Percentiles rank a stretch among this genome's conserved stretches.
phyloP scores from a whole-genome alignment of 2,797 vertebrate genomes.

The Artibeus lituratus region DNA sequence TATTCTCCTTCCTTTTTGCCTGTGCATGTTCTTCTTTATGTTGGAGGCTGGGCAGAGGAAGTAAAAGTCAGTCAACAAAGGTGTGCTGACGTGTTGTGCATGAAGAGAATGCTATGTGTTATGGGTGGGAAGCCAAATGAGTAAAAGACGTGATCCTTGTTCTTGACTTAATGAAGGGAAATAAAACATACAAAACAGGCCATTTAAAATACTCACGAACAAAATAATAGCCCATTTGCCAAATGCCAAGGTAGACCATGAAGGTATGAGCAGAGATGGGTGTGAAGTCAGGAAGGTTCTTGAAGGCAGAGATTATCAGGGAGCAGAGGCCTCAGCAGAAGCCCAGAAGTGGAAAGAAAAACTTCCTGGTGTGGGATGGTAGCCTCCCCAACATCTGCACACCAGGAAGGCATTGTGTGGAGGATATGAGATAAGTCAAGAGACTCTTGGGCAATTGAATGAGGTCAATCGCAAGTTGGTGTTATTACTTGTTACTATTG shows the following conservation, averaged over 20 bases:
- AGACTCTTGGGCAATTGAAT: slow-evolving; percentile 39
- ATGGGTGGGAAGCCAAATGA: slow-evolving; percentile 20
- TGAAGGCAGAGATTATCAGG: background rate
- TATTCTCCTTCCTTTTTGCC: background rate
- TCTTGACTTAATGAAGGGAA: slow-evolving; percentile 18
- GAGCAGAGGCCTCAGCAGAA: background rate
- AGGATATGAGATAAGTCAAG: slow-evolving; percentile 31
- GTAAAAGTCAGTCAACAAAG: background rate
- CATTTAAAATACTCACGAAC: background rate
- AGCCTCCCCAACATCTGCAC: background rate
- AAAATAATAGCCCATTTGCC: background rate
- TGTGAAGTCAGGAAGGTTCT: background rate
- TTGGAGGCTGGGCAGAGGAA: background rate
- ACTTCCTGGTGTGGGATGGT: background rate
- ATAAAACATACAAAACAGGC: slow-evolving; percentile 12
- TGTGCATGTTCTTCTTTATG: background rate
- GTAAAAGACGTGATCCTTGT: background rate
- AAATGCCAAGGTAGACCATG: background rate
- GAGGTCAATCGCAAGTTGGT: background rate
- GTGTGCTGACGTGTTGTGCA: background rate
- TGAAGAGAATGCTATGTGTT: background rate
- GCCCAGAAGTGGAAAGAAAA: background rate
- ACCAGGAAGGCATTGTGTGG: background rate
- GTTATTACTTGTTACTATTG: background rate
- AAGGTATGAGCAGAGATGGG: background rate